These are phyloP conservation scores for Stratiomys singularior DNA, from an alignment of 2,888 invertebrate species.

Conservation along the genomic window DNA sequence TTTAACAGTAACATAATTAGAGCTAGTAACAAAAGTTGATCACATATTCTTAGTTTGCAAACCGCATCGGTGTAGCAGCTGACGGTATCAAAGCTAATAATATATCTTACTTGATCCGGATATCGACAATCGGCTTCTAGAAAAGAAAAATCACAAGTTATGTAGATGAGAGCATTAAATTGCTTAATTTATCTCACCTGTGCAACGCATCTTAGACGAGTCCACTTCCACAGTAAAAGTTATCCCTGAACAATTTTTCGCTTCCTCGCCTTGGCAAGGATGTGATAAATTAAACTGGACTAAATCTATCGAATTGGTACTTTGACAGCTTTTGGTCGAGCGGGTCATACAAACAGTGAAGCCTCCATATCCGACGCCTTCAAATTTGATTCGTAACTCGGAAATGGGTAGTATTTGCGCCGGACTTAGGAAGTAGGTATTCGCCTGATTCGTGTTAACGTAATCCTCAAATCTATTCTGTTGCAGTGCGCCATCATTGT, in stretches of 20 bases:
- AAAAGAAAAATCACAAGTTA: no score
- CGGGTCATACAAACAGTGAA: constrained; percentile 70
- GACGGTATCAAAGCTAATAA: constrained; percentile 67
- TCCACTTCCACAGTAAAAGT: constrained; percentile 68
- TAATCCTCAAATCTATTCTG: constrained; percentile 71
- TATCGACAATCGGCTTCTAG: constrained; percentile 74
- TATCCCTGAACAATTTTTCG: constrained; percentile 68
- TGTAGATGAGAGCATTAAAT: no score
- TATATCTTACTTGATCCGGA: constrained; percentile 73
- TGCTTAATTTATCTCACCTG: no score
- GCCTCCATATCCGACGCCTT: constrained; percentile 68
- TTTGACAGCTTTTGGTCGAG: constrained; percentile 65
- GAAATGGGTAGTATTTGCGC: constrained; percentile 63
- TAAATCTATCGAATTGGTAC: constrained; percentile 66
- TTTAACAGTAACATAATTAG: constrained; percentile 30
- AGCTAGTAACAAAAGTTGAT: constrained; percentile 33
- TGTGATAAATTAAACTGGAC: constrained; percentile 67
- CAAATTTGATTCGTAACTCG: constrained; percentile 63
- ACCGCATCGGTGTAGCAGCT: constrained; percentile 59
- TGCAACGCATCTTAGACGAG: constrained; percentile 69
- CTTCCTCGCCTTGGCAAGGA: constrained; percentile 65
- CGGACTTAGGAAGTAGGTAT: constrained; percentile 68
- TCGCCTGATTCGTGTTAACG: constrained; percentile 68
- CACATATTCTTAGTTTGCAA: constrained; percentile 16
- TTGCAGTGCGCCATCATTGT: neutral